Evolutionary conservation across 2,888 invertebrate species (phyloP), one percentile per base, ranked within the genome.

Genomic region (Linnaemya vulpina): DNA sequence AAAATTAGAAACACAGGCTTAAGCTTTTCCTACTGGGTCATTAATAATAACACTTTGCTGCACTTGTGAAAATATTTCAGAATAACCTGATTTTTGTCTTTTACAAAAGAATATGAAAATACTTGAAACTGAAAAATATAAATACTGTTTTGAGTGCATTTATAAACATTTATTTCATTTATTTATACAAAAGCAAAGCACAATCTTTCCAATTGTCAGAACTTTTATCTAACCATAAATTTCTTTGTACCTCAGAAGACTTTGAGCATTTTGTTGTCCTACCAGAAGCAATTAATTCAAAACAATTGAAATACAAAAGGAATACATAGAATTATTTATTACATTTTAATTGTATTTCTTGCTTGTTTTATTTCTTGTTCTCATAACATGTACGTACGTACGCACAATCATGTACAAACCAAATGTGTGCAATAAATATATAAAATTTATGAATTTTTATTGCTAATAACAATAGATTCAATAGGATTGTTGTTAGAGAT

Each of bases 391-490:
- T 20, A 67, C 20, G 22, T 11, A 68, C 68, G 15, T 20, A 67
- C 20, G 22, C n/a, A 68, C 68, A 68, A 68, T 68, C 49, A 58
- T 46, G 46, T 68, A 38, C 60, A 68, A 60, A 68, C 58, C 58
- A 35, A 60, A 68, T 68, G 49, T 68, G 30, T 43, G 25, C 20
- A 82, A 67, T 68, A 68, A 68, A 77, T 79, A 80, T 79, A 79
- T 84, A 82, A 82, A 84, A 86, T 86, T 79, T 86, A 86, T 86
- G 73, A 86, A 86, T 82, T 86, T 84, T 83, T 84, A 84, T 84
- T 82, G 79, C 75, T 79, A 86, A 77, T 68, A 79, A 83, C 81
- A 79, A 63, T 65, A 68, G 77, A 46, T 71, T 85, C 58, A 73
- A 58, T 67, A 67, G 73, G 55, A 80, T 73, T 79, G 49, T 80